These are phyloP conservation scores for Bombus waltoni DNA, from an alignment of 1,140 invertebrate species.

Conservation along the genomic window DNA sequence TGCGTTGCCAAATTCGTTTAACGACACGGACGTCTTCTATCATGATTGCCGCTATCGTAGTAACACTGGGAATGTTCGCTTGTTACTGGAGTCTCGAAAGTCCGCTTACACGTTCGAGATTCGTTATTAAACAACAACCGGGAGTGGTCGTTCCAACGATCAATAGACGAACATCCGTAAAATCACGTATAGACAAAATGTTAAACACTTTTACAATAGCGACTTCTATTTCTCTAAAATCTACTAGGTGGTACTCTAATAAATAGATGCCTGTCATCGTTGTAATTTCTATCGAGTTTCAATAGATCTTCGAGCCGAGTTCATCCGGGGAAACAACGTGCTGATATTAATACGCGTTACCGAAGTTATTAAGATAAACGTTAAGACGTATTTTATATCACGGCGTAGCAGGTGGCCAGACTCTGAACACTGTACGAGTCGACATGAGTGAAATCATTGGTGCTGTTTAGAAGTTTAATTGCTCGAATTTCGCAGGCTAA, in stretches of 20 bases:
- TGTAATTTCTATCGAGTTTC: background rate
- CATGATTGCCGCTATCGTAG: constrained; percentile 41
- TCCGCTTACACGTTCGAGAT: background rate
- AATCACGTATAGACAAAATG: background rate
- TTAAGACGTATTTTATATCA: too few relatives aligned
- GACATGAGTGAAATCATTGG: constrained; percentile 67
- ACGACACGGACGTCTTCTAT: constrained; percentile 29
- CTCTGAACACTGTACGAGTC: constrained; percentile 3
- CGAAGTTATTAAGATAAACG: background rate
- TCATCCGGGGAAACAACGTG: background rate
- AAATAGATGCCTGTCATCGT: background rate
- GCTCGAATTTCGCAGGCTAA: constrained; percentile 31
- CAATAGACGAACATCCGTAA: background rate
- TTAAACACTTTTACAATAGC: background rate
- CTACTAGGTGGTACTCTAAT: background rate
- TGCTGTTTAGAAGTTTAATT: constrained; percentile 72
- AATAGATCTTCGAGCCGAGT: background rate
- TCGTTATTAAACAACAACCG: background rate
- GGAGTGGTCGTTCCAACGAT: background rate
- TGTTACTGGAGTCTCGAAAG: background rate
- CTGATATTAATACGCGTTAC: background rate
- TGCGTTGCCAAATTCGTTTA: constrained; percentile 45
- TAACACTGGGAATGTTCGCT: constrained; percentile 30
- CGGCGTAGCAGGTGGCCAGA: background rate
- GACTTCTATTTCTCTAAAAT: background rate